Evolutionary conservation across 2,888 invertebrate species (phyloP).

Genomic region (Petrolisthes manimaculis): DNA sequence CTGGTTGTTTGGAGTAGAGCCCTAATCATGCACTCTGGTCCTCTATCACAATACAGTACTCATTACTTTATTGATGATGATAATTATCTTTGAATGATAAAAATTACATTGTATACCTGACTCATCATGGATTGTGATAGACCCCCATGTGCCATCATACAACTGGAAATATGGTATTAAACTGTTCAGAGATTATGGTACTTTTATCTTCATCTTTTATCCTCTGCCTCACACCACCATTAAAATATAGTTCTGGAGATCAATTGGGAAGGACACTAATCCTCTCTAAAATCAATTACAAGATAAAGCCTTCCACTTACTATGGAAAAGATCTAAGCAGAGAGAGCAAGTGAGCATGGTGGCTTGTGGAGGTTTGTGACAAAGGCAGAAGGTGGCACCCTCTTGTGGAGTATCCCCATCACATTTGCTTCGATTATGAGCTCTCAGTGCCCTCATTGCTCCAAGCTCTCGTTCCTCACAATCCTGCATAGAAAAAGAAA

Average conservation of each 20-base stretch:
- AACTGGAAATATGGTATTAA: too few relatives aligned
- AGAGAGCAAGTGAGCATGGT: conserved; percentile 93
- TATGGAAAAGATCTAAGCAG: conserved; percentile 95
- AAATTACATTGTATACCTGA: too few relatives aligned
- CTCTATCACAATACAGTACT: too few relatives aligned
- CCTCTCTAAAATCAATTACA: background rate
- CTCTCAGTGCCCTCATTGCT: conserved; percentile 74
- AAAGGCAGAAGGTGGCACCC: conserved; percentile 80
- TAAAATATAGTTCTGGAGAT: background rate
- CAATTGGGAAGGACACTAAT: background rate
- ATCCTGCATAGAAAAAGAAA: conserved; percentile 37
- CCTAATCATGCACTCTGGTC: too few relatives aligned
- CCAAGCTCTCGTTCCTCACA: conserved; percentile 82
- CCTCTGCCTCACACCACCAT: background rate
- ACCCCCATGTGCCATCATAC: too few relatives aligned
- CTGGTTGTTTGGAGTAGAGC: too few relatives aligned
- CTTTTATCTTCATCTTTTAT: conserved; percentile 6
- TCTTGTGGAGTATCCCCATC: conserved; percentile 72
- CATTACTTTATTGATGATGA: too few relatives aligned
- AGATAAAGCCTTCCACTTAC: conserved; percentile 71
- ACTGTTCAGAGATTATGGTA: background rate
- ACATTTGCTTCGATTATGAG: conserved; percentile 70
- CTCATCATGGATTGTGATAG: too few relatives aligned
- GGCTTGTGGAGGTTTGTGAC: conserved; percentile 80
- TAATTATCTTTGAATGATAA: too few relatives aligned